Evolutionary conservation across 2,888 invertebrate species (phyloP).

Genomic region (Julus scandinavius): DNA sequence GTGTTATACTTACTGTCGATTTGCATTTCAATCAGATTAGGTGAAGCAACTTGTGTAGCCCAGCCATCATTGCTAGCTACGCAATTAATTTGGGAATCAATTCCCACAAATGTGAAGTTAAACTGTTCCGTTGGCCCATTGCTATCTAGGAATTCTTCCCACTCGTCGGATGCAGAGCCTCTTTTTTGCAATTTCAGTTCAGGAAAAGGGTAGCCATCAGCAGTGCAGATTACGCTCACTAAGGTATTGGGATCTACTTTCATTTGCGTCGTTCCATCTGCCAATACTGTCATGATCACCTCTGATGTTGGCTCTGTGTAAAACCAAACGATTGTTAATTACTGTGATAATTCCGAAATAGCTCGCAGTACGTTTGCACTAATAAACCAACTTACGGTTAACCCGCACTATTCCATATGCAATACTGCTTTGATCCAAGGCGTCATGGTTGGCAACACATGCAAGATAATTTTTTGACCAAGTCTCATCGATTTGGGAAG

Average conservation of each 20-base stretch:
- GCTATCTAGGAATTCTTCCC: not conserved
- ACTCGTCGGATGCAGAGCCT: not conserved
- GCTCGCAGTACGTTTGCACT: not conserved
- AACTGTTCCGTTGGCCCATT: not conserved
- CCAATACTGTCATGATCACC: not conserved
- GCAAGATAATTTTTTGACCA: not conserved
- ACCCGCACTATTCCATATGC: not conserved
- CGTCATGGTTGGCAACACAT: not conserved
- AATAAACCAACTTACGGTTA: not conserved
- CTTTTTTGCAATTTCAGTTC: not conserved
- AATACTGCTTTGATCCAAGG: not conserved
- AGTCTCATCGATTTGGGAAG: not conserved
- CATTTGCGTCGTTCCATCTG: not conserved
- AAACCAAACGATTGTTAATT: not conserved
- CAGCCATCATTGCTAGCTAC: not conserved
- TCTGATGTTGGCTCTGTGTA: not conserved
- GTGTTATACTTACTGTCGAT: not conserved
- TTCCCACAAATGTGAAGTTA: slow-evolving; percentile 19
- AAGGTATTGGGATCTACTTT: not conserved
- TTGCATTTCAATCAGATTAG: not conserved
- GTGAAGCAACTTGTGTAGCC: not conserved
- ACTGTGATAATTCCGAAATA: not conserved
- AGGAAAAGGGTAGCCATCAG: not conserved
- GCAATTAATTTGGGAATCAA: not conserved
- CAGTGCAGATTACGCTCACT: not conserved